Conservation (phyloP, 1,140 invertebrate genomes). For the Diorhabda sublineata region DNA sequence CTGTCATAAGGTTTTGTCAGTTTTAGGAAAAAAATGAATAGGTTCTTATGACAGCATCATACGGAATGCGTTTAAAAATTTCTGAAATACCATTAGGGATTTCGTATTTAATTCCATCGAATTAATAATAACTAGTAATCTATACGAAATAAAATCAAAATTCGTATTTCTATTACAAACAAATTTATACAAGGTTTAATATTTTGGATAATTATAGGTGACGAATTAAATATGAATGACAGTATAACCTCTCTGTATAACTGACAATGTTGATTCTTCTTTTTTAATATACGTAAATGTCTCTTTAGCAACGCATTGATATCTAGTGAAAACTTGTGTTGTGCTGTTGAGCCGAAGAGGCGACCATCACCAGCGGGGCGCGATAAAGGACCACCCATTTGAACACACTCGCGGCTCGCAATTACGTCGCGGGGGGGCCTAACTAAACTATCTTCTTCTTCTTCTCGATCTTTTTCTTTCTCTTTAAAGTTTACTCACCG, state of each 20-base stretch:
- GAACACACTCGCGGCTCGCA: slow-evolving; percentile 30
- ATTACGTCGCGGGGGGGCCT: slow-evolving; percentile 29
- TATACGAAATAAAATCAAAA: too few species aligned
- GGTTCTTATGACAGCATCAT: slow-evolving; percentile 11
- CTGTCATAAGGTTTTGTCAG: slow-evolving; percentile 25
- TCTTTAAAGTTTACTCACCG: background rate
- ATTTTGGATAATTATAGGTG: too few species aligned
- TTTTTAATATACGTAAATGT: too few species aligned
- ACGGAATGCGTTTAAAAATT: background rate
- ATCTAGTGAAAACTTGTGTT: too few species aligned
- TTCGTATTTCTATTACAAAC: too few species aligned
- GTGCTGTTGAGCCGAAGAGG: slow-evolving; percentile 8
- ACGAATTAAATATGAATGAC: too few species aligned
- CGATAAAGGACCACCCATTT: slow-evolving; percentile 29
- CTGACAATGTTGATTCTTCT: too few species aligned
- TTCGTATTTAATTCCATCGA: background rate
- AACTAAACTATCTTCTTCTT: slow-evolving; percentile 14
- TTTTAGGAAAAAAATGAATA: slow-evolving; percentile 21
- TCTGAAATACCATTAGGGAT: background rate
- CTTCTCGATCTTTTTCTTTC: background rate
- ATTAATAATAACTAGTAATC: background rate
- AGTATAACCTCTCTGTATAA: too few species aligned
- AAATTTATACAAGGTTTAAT: too few species aligned
- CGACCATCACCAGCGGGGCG: slow-evolving; percentile 23
- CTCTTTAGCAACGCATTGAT: too few species aligned